phyloP scores from a whole-genome alignment of 1,140 invertebrate genomes.

The Odontomachus brunneus region DNA sequence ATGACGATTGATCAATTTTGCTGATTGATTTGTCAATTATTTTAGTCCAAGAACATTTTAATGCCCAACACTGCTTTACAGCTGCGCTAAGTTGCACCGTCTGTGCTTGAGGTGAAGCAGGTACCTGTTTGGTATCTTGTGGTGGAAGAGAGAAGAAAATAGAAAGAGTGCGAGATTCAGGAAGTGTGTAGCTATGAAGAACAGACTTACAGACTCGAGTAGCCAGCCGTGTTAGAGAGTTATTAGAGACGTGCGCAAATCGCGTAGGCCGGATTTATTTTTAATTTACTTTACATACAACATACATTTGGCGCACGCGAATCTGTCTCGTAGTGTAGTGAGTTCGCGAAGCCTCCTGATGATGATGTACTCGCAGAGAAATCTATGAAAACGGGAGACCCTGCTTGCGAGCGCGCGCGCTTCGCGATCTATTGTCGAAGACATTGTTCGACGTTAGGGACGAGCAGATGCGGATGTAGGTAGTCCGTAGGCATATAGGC shows the following conservation, averaged over 20 bases:
- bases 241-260: not conserved
- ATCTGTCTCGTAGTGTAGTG: not conserved
- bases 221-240: too few relatives aligned
- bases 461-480: not conserved
- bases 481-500: slow-evolving; percentile 25
- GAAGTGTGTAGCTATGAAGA: too few relatives aligned
- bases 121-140: too few relatives aligned
- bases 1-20: too few relatives aligned
- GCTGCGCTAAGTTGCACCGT: too few relatives aligned
- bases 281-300: not conserved
- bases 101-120: too few relatives aligned
- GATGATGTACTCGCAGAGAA: not conserved
- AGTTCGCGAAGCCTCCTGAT: not conserved
- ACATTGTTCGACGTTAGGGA: slow-evolving; percentile 27
- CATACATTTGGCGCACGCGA: not conserved
- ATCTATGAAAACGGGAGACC: slow-evolving; percentile 41
- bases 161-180: too few relatives aligned
- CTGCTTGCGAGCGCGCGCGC: not conserved
- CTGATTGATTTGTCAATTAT: too few relatives aligned
- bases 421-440: slow-evolving; percentile 44
- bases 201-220: too few relatives aligned
- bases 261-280: not conserved
- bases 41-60: too few relatives aligned
- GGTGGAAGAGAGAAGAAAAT: too few relatives aligned
- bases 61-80: too few relatives aligned